phyloP scores from a whole-genome alignment of 2,797 vertebrate species.

The Scarus forsteni region DNA sequence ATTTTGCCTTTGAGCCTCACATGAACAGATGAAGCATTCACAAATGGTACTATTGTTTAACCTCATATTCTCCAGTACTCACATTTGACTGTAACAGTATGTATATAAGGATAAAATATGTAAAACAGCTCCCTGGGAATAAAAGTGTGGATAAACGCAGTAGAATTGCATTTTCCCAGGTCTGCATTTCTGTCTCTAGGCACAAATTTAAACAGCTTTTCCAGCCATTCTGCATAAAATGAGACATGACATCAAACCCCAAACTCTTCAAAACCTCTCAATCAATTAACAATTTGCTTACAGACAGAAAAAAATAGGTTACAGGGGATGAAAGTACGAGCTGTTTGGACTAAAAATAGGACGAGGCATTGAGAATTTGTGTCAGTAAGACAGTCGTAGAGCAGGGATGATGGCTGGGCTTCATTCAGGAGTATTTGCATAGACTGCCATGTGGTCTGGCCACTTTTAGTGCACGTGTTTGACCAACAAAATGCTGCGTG shows the following conservation, averaged over 20 bases:
- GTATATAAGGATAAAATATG: neutral
- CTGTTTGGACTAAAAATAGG: conserved; percentile 62
- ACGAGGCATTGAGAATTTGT: conserved; percentile 52
- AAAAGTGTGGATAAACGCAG: conserved; percentile 20
- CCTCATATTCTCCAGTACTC: neutral
- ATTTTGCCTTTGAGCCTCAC: neutral
- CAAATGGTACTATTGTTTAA: neutral
- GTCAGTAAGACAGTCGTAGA: conserved; percentile 63
- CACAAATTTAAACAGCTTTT: conserved; percentile 30
- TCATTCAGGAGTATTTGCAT: conserved; percentile 20
- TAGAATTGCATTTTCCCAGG: conserved; percentile 5
- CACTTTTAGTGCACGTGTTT: conserved; percentile 3
- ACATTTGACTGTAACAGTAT: neutral
- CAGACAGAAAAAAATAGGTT: conserved; percentile 44
- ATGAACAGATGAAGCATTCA: neutral
- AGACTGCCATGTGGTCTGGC: neutral
- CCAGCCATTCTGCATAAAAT: conserved; percentile 40
- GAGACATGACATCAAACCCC: conserved; percentile 37
- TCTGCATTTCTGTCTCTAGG: conserved; percentile 26
- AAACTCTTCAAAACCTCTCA: conserved; percentile 38
- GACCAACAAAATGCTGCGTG: neutral
- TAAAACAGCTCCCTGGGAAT: conserved; percentile 7
- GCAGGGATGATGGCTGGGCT: conserved; percentile 32
- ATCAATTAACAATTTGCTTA: conserved; percentile 61
- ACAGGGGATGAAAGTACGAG: conserved; percentile 16